These are phyloP conservation scores for Speoplatyrhinus poulsoni DNA, from an alignment of 2,113 vertebrate species.

Conservation along the genomic window DNA sequence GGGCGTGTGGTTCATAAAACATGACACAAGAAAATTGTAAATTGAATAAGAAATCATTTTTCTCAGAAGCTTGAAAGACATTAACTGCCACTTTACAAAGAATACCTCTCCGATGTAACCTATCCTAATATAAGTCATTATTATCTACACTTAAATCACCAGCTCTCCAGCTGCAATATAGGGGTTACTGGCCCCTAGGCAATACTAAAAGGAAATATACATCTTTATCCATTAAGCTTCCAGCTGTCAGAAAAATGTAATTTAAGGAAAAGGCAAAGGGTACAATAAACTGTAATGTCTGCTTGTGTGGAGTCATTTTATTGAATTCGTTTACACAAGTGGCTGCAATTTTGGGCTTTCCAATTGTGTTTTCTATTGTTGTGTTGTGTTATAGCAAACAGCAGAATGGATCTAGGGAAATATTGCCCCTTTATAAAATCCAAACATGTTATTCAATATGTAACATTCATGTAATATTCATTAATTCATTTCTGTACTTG, in stretches of 20 bases:
- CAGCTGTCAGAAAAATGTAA: neutral
- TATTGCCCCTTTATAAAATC: neutral
- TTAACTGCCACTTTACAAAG: neutral
- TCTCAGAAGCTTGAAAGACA: neutral
- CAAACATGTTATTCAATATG: neutral
- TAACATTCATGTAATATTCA: neutral
- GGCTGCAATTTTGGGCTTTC: neutral
- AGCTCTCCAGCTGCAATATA: neutral
- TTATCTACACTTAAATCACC: neutral
- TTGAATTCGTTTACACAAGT: no score
- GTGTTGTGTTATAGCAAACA: constrained; percentile 2
- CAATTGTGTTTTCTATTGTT: neutral
- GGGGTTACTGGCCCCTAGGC: neutral
- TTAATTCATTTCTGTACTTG: neutral
- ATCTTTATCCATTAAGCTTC: neutral
- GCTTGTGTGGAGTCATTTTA: no score
- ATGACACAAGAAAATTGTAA: no score
- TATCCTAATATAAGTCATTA: neutral
- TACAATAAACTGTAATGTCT: no score
- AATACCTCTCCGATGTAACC: no score
- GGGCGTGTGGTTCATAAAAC: no score
- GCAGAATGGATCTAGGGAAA: neutral
- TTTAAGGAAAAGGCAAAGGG: neutral
- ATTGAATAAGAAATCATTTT: neutral
- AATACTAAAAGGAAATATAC: neutral